phyloP scores from a whole-genome alignment of 2,888 invertebrate genomes.

The Timema cristinae region DNA sequence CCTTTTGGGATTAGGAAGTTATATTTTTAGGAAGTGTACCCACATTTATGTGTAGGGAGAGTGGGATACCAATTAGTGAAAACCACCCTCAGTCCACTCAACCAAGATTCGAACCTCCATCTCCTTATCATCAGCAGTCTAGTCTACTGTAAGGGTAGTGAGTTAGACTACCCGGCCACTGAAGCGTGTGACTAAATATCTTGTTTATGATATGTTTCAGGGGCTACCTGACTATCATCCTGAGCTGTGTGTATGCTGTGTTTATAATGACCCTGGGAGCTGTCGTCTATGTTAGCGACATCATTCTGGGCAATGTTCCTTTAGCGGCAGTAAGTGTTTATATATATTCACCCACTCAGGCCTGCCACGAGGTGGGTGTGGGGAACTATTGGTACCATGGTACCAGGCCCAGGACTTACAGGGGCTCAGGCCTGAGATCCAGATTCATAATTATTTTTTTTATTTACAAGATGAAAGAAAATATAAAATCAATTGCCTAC shows the following conservation, averaged over 20 bases:
- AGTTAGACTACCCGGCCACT: too few relatives aligned
- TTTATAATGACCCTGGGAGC: slow-evolving; percentile 62
- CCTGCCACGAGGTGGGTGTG: too few relatives aligned
- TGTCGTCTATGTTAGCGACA: slow-evolving; percentile 60
- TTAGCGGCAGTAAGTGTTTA: slow-evolving; percentile 52
- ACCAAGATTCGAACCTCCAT: too few relatives aligned
- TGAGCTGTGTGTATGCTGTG: slow-evolving; percentile 66
- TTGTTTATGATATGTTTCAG: slow-evolving; percentile 42
- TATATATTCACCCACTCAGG: background rate
- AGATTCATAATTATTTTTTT: slow-evolving; percentile 2
- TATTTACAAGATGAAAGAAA: slow-evolving; percentile 15
- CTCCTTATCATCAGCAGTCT: too few relatives aligned
- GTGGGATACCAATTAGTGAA: too few relatives aligned
- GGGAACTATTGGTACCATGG: too few relatives aligned
- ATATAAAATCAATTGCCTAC: background rate
- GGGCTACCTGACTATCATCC: slow-evolving; percentile 55
- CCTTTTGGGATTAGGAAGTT: background rate
- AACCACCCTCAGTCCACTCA: too few relatives aligned
- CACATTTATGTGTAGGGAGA: too few relatives aligned
- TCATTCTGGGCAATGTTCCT: slow-evolving; percentile 49
- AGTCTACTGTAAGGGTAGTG: too few relatives aligned
- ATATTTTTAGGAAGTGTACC: too few relatives aligned
- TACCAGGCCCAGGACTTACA: too few relatives aligned
- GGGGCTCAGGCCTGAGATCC: too few relatives aligned
- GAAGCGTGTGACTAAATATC: background rate